These are phyloP conservation scores for Drosophila kepulauana DNA, from an alignment of 1,140 invertebrate species.

Conservation along the genomic window DNA sequence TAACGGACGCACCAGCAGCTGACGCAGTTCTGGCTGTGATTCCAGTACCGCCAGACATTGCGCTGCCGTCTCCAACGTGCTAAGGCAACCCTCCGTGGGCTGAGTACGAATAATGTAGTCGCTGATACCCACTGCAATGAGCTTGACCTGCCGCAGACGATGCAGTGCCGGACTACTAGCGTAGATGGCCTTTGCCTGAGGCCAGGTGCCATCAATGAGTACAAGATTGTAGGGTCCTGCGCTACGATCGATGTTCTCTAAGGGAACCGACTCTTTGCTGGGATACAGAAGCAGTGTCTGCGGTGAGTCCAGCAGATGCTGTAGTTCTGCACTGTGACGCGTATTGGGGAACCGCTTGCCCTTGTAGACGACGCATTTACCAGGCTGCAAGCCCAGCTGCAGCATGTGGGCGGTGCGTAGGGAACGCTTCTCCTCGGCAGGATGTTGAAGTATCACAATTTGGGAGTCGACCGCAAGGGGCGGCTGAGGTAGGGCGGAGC, in stretches of 20 bases:
- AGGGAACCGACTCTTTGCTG: constrained; percentile 88
- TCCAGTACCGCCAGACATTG: constrained; percentile 92
- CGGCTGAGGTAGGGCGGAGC: constrained; percentile 90
- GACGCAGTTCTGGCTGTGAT: constrained; percentile 87
- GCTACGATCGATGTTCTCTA: constrained; percentile 85
- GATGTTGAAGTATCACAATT: constrained; percentile 95
- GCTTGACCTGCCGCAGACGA: constrained; percentile 90
- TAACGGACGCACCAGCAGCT: constrained; percentile 91
- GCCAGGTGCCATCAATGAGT: constrained; percentile 97
- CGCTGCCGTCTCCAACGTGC: constrained; percentile 95
- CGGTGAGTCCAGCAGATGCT: constrained; percentile 88
- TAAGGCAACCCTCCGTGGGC: constrained; percentile 95
- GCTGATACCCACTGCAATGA: constrained; percentile 90
- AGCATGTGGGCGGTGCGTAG: constrained; percentile 96
- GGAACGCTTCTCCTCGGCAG: constrained; percentile 95
- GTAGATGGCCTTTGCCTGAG: constrained; percentile 95
- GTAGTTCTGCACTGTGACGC: constrained; percentile 88
- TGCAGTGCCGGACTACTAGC: constrained; percentile 90
- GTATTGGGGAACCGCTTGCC: constrained; percentile 93
- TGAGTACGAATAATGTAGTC: constrained; percentile 97
- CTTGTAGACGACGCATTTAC: constrained; percentile 92
- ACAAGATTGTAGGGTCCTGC: constrained; percentile 90
- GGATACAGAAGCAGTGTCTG: constrained; percentile 94
- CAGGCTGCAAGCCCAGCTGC: constrained; percentile 89
- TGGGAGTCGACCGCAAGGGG: constrained; percentile 89